Evolutionary conservation across 2,888 invertebrate species (phyloP).

Genomic region (Bombylius discolor): DNA sequence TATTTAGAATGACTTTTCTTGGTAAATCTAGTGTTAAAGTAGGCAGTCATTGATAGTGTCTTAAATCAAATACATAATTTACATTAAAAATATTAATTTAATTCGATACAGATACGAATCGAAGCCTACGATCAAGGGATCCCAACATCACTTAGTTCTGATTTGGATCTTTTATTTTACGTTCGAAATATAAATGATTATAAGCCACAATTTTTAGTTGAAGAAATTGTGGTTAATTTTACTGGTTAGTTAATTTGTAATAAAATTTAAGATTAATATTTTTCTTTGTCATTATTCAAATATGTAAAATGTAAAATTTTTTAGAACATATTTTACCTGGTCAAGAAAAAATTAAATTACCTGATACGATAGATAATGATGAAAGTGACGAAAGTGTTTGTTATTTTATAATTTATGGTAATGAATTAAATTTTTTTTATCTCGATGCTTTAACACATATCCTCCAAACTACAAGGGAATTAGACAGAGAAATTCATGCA

Average conservation of each 20-base stretch:
- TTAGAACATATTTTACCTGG: constrained; percentile 46
- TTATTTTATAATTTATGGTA: constrained; percentile 80
- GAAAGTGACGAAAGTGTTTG: constrained; percentile 83
- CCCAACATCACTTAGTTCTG: constrained; percentile 75
- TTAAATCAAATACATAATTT: neutral
- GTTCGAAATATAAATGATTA: constrained; percentile 81
- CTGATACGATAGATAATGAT: constrained; percentile 74
- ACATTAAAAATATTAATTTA: neutral
- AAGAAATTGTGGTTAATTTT: constrained; percentile 57
- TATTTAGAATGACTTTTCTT: too few relatives aligned
- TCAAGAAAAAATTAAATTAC: constrained; percentile 52
- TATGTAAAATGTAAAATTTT: neutral
- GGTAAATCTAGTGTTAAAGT: too few relatives aligned
- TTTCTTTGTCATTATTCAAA: neutral
- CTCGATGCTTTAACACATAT: constrained; percentile 61
- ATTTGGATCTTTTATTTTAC: constrained; percentile 75
- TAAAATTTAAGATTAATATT: neutral
- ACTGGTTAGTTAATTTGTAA: constrained; percentile 39
- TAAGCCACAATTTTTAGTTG: constrained; percentile 70
- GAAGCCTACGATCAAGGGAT: constrained; percentile 82
- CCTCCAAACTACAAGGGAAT: constrained; percentile 36
- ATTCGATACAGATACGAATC: constrained; percentile 56
- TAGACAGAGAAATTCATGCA: constrained; percentile 62
- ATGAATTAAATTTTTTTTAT: constrained; percentile 56
- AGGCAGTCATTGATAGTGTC: too few relatives aligned